These are phyloP conservation scores for Gerris lacustris DNA, from an alignment of 2,888 invertebrate genomes.

Conservation along the genomic window DNA sequence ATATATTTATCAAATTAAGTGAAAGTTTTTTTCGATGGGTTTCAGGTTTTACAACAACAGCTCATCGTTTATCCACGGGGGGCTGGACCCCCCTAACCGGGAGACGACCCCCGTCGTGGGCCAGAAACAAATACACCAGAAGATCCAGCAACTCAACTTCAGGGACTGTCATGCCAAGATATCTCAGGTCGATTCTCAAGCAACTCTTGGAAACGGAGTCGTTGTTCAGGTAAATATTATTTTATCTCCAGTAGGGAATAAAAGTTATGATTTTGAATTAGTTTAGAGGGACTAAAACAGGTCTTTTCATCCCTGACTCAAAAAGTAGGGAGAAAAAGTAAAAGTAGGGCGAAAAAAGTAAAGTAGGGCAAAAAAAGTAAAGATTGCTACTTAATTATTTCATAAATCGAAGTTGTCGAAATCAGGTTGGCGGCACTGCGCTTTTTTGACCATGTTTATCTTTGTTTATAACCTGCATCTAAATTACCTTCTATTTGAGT, in stretches of 20 bases:
- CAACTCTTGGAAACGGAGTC: slow-evolving; percentile 84
- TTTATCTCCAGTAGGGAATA: neutral
- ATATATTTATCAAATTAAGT: too few species aligned
- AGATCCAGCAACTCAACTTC: slow-evolving; percentile 89
- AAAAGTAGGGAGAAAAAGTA: too few species aligned
- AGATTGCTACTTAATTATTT: too few species aligned
- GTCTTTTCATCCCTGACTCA: too few species aligned
- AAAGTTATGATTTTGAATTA: too few species aligned
- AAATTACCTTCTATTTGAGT: too few species aligned
- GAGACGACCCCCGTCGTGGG: slow-evolving; percentile 75
- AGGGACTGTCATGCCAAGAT: slow-evolving; percentile 96
- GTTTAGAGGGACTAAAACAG: too few species aligned
- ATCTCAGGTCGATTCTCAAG: slow-evolving; percentile 89
- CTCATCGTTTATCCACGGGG: slow-evolving; percentile 92
- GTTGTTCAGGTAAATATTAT: slow-evolving; percentile 62
- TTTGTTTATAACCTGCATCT: too few species aligned
- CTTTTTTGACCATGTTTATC: too few species aligned
- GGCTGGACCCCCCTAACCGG: slow-evolving; percentile 67
- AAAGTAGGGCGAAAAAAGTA: neutral
- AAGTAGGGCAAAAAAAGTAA: too few species aligned
- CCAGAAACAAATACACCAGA: slow-evolving; percentile 88
- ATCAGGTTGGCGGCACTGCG: too few species aligned
- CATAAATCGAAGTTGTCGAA: too few species aligned
- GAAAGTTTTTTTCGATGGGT: neutral
- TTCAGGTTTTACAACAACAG: slow-evolving; percentile 86